A percentile compares a stretch with the other conserved stretches of the same genome.
Evolutionary conservation across 2,797 vertebrate genomes (phyloP).

Genomic region (Arctocebus calabarensis): DNA sequence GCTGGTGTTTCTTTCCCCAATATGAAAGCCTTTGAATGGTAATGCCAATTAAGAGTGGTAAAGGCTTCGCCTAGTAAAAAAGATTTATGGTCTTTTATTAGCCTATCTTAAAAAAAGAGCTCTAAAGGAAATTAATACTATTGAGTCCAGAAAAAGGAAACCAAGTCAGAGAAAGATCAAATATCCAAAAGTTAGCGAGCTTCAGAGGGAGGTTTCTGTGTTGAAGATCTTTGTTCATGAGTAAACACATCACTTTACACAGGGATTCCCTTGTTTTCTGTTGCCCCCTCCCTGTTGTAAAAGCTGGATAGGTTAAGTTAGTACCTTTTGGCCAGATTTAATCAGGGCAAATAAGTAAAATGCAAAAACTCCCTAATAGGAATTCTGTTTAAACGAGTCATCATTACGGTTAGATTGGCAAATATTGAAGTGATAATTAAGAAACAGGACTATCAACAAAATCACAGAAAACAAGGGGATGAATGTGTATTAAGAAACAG

Average conservation of each 20-base stretch:
- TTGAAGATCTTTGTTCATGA: constrained; percentile 6
- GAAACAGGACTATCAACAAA: not conserved
- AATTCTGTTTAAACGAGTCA: not conserved
- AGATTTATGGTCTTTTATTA: constrained; percentile 47
- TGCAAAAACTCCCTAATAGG: not conserved
- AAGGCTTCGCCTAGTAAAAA: constrained; percentile 65
- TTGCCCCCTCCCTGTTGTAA: not conserved
- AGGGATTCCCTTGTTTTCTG: not conserved
- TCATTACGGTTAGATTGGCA: not conserved
- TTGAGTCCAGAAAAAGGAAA: constrained; percentile 47
- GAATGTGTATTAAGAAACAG: not conserved
- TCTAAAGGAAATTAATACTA: not conserved
- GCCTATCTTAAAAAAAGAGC: constrained; percentile 30
- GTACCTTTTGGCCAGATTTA: not conserved
- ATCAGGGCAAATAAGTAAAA: constrained; percentile 55
- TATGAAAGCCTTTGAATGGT: constrained; percentile 51
- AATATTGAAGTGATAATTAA: not conserved
- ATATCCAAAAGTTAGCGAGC: constrained; percentile 23
- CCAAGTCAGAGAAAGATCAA: constrained; percentile 11
- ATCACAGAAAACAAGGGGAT: not conserved
- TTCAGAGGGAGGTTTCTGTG: not conserved
- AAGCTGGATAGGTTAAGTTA: not conserved
- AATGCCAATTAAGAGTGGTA: constrained; percentile 62
- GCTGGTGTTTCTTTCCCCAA: constrained; percentile 27
- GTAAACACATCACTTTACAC: not conserved